Evolutionary conservation across 2,888 invertebrate genomes (phyloP), one percentile per base, ranked within the genome.

Genomic region (Plagiodera versicolora): DNA sequence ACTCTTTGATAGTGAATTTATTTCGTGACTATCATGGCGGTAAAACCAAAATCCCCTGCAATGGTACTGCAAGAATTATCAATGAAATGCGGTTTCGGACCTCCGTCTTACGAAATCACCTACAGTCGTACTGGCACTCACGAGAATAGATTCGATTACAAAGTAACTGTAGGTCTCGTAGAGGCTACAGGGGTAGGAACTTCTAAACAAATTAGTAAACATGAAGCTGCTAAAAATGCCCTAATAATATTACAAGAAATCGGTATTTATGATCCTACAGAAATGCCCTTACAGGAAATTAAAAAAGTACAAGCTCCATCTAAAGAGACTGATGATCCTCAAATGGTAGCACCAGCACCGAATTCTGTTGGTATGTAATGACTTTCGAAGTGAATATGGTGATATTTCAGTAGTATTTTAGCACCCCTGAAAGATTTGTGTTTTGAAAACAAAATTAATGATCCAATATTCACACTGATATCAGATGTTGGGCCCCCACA

Each of bases 401-500:
- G n/a, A n/a, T n/a, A n/a, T n/a, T n/a, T n/a, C n/a, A n/a, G n/a
- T 49, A 24, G 45, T 68, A 39, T 70, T 63, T 4, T 67, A 65
- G 74, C 70, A 17, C 65, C 67, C 2, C 64, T 80, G 53, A 69
- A 70, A 44, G 85, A 84, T 70, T 72, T 84, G 59, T 84, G 84
- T 74, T 74, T 65, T 4, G 75, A 76, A 44, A 73, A 79, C 60
- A 83, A 82, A 64, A 80, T 89, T 53, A 81, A 84, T 16, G 75
- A 74, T n/a, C 85, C 85, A 1, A 73, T 77, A 46, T 89, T 86
- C 77, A 72, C 76, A 58, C 81, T 84, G 74, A 82, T 86, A 62
- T 83, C 84, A n/a, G 88, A 87, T 76, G 83, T 86, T 66, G 89
- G 89, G 46, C 88, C 89, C 16, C 84, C 89, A 39, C 89, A 89